Base-by-base conservation (phyloP, 2,888 invertebrate species). In the Diaprepes abbreviatus region DNA sequence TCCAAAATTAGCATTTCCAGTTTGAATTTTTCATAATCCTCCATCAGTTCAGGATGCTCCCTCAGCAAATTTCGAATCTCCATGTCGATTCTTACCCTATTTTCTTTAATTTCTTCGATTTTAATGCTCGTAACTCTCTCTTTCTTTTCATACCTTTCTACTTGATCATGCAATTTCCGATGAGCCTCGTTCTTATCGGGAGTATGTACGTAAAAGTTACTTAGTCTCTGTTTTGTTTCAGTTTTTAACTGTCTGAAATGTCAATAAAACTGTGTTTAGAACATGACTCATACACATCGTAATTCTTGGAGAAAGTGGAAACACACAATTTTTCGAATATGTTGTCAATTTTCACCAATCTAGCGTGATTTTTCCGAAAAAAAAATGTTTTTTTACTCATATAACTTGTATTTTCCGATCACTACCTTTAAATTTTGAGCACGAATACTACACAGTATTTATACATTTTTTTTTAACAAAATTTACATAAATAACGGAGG, bases 221-320 rank as follows among this genome's bases (percentile, higher is more conserved):
- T 82, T 45, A 83, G 50, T 40, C 81, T 66, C 3, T 73, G 66
- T 64, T 83, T 79, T 1, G 77, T 76, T 35, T 81, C 79, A 50
- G 80, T 78, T 64, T 83, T 83, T 9, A 81, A 52, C 58, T 77
- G 73, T 59, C 80, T 80, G n/a, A n/a, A n/a, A n/a, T n/a, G n/a
- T n/a, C n/a, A n/a, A n/a, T n/a, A n/a, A n/a, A n/a, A n/a, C n/a
- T n/a, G n/a, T n/a, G n/a, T n/a, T n/a, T n/a, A n/a, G n/a, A n/a
- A n/a, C n/a, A n/a, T n/a, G n/a, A n/a, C n/a, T n/a, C n/a, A n/a
- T n/a, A n/a, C n/a, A n/a, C n/a, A n/a, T n/a, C n/a, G n/a, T n/a
- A n/a, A n/a, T n/a, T n/a, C n/a, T n/a, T n/a, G n/a, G n/a, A n/a
- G n/a, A n/a, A n/a, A n/a, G n/a, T n/a, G n/a, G n/a, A n/a, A n/a